These are phyloP conservation scores for Orthochromis indermauri DNA, from an alignment of 2,113 vertebrate genomes.

Conservation along the genomic window DNA sequence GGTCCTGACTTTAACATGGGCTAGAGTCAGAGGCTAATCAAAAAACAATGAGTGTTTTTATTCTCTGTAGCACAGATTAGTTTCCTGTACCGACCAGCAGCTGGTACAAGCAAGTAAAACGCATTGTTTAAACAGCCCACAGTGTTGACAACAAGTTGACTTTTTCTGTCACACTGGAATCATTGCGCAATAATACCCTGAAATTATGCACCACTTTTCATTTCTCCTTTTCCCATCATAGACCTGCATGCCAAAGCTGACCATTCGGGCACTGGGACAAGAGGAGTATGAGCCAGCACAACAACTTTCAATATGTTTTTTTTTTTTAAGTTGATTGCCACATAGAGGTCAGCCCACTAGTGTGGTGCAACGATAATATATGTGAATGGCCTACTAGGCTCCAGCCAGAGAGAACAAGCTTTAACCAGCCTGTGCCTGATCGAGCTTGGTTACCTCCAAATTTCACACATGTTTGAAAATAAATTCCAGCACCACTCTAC, in stretches of 20 bases:
- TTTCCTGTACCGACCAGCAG: neutral
- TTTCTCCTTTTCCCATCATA: neutral
- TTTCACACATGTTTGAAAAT: constrained; percentile 42
- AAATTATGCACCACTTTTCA: neutral
- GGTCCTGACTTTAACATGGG: neutral
- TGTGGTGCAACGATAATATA: constrained; percentile 61
- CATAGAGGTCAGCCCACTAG: constrained; percentile 29
- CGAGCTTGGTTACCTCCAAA: constrained; percentile 41
- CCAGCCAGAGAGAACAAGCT: constrained; percentile 68
- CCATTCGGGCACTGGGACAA: neutral
- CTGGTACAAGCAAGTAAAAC: neutral
- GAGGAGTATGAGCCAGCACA: neutral
- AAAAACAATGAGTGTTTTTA: neutral
- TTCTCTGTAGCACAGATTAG: neutral
- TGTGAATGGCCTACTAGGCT: constrained; percentile 58
- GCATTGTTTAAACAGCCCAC: neutral
- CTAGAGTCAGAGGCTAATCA: neutral
- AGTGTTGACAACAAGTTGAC: neutral
- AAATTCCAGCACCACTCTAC: constrained; percentile 30
- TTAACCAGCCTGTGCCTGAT: constrained; percentile 62
- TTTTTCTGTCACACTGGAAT: neutral
- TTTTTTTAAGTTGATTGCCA: constrained; percentile 13
- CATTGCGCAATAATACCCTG: neutral
- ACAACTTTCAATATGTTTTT: constrained; percentile 2
- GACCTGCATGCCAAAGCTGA: neutral